These are phyloP conservation scores for Xerus rutilus DNA, from an alignment of 2,797 vertebrate genomes.

Conservation along the genomic window DNA sequence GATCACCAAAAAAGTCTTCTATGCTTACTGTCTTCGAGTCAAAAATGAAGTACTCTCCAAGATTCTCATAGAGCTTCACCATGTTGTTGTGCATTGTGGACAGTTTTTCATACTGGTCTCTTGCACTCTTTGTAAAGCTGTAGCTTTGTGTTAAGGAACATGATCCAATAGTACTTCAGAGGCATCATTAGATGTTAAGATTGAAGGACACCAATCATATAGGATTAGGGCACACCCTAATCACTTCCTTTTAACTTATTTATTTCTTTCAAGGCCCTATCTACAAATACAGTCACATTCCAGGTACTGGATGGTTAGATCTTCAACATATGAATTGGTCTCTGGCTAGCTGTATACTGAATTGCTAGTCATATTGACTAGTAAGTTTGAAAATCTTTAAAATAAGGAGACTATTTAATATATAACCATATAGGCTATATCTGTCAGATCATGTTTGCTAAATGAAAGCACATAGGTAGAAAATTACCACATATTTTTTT, in stretches of 20 bases:
- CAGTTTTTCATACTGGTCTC: constrained; percentile 97
- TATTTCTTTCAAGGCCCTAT: background rate
- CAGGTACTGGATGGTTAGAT: background rate
- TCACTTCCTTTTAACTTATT: constrained; percentile 1
- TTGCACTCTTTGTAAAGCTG: constrained; percentile 95
- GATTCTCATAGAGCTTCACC: constrained; percentile 95
- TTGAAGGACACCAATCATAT: background rate
- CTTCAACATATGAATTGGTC: background rate
- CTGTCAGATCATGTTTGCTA: background rate
- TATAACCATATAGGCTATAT: background rate
- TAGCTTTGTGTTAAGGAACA: constrained; percentile 92
- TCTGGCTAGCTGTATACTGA: too few relatives aligned
- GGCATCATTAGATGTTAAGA: background rate
- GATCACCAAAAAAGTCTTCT: constrained; percentile 97
- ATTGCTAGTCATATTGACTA: background rate
- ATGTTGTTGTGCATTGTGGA: constrained; percentile 98
- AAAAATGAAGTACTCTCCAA: constrained; percentile 96
- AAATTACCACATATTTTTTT: constrained; percentile 33
- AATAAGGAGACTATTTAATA: constrained; percentile 6
- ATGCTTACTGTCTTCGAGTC: constrained; percentile 93
- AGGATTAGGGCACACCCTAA: background rate
- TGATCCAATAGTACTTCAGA: background rate
- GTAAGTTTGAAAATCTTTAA: constrained; percentile 18
- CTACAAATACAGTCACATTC: constrained; percentile 41
- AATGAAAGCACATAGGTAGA: constrained; percentile 39